Evolutionary conservation across 2,888 invertebrate genomes (phyloP).

Genomic region (Chalcosyrphus nemorum): DNA sequence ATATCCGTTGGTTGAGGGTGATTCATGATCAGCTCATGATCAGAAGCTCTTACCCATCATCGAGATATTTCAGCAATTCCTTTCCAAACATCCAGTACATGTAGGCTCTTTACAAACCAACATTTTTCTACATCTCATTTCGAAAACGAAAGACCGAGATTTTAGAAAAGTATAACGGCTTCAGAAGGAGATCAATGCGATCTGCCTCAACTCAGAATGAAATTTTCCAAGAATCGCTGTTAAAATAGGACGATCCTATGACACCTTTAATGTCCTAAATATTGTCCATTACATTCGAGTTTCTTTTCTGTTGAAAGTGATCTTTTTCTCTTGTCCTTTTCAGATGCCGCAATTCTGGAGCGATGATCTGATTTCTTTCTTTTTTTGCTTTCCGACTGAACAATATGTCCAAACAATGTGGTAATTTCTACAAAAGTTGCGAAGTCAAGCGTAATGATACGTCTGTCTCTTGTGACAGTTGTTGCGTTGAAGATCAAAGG

Average conservation of each 20-base stretch:
- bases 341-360: slow-evolving; percentile 43
- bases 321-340: slow-evolving; percentile 12
- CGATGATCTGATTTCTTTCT: slow-evolving; percentile 55
- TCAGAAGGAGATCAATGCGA: not conserved
- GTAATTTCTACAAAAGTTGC: slow-evolving; percentile 60
- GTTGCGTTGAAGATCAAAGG: slow-evolving; percentile 53
- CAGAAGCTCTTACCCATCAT: no score
- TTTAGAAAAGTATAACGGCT: not conserved
- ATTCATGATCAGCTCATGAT: no score
- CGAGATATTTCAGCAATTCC: no score
- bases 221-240: slow-evolving; percentile 14
- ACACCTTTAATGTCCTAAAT: slow-evolving; percentile 46
- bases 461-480: slow-evolving; percentile 37
- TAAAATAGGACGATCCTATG: slow-evolving; percentile 12
- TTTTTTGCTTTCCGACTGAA: slow-evolving; percentile 30
- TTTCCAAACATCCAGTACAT: no score
- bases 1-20: no score
- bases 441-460: slow-evolving; percentile 69
- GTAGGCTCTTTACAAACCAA: no score
- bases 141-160: not conserved
- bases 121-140: not conserved
- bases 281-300: not conserved
- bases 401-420: slow-evolving; percentile 71
- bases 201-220: not conserved
- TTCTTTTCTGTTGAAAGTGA: slow-evolving; percentile 28